These are phyloP conservation scores for Rhabdornis inornatus DNA, from an alignment of 2,113 vertebrate genomes.

Conservation along the genomic window DNA sequence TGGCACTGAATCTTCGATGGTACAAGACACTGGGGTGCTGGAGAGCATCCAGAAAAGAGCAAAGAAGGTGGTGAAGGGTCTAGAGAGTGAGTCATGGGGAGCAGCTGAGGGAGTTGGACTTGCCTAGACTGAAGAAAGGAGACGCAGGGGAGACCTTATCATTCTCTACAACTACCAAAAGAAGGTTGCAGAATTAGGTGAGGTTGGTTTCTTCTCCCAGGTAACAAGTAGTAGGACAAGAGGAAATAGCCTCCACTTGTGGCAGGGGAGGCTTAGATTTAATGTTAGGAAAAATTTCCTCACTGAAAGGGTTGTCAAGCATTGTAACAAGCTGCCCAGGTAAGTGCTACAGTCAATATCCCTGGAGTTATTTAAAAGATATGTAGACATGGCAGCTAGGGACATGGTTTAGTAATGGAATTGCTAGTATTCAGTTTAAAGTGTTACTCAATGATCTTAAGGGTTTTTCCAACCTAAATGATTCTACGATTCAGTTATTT, in stretches of 20 bases:
- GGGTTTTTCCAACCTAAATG: accelerated
- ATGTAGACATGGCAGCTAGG: not conserved
- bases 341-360: not conserved
- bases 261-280: not conserved
- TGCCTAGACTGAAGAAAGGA: not conserved
- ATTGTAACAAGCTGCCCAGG: not conserved
- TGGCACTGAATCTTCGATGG: not conserved
- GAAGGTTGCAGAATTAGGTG: not conserved
- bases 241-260: not conserved
- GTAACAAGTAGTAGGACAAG: not conserved
- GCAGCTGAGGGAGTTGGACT: not conserved
- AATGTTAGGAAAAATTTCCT: not conserved
- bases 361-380: not conserved
- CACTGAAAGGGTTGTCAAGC: not conserved
- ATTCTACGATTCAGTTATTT: not conserved
- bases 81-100: not conserved
- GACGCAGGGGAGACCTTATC: not conserved
- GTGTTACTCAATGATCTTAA: not conserved
- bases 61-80: not conserved
- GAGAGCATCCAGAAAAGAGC: not conserved
- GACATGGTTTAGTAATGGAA: not conserved
- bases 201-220: not conserved
- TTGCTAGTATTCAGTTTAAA: not conserved
- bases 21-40: not conserved
- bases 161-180: not conserved